Base-by-base conservation (phyloP, 1,140 invertebrate species). In the Drosophila arawakana region DNA sequence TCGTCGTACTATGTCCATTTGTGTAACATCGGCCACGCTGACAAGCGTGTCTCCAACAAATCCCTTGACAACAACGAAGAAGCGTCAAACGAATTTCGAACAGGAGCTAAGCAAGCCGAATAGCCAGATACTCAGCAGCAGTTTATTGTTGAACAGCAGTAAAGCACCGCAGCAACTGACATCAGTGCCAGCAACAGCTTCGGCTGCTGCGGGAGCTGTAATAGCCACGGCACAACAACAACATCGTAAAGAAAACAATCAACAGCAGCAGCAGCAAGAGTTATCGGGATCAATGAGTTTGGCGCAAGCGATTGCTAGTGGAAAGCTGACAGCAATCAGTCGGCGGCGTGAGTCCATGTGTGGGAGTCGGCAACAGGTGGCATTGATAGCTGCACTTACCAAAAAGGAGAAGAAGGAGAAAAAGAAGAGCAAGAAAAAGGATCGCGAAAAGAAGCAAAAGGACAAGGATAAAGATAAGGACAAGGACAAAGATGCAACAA, bases 61-160 rank as follows among this genome's bases (percentile, higher is more conserved):
- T 8, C 35, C 49, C 11, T 18, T 13, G 1, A 55, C 59, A 25
- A 54, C 72, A 18, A 46, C 58, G 0, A 91, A 91, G 69, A 91
- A 91, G 55, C 79, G 90, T 0, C 90, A 91, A 54, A 82, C 91
- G 1, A 91, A 91, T 50, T 91, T 91, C 41, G 90, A 91, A 15
- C 90, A 91, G 60, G 90, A 91, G 65, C 66, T 90, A 1, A 91
- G 75, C 5, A 91, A 91, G 43, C 83, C 84, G 5, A 90, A 90
- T 7, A 88, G 84, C 15, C 83, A 88, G 70, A 88, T 88, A 15
- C 65, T 90, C 4, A 91, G 83, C 73, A 91, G 83, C 68, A 86
- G 80, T n/a, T 57, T 90, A 13, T 60, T 90, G 11, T 39, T 85
- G 6, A 90, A 90, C n/a, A 90, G 78, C 73, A 90, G 67, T 55